Evolutionary conservation across 2,888 invertebrate species (phyloP).

Genomic region (Ectemnius lituratus): DNA sequence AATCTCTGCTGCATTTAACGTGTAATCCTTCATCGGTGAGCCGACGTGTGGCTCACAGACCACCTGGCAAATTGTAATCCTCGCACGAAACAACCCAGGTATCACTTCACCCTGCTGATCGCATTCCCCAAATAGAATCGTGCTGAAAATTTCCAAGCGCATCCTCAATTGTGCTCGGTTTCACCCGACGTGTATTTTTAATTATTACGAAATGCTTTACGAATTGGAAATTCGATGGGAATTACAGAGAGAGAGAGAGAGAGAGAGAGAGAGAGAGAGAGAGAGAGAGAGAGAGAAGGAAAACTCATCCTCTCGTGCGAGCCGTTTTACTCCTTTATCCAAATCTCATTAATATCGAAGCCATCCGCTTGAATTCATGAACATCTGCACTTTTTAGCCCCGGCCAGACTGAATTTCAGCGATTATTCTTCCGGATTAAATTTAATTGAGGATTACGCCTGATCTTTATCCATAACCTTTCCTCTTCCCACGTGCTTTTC

Average conservation of each 20-base stretch:
- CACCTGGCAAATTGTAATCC: too few relatives aligned
- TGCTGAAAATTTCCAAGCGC: background rate
- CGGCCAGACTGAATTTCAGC: too few relatives aligned
- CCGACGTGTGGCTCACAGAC: slow-evolving; percentile 14
- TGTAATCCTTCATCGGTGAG: slow-evolving; percentile 33
- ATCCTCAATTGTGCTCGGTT: background rate
- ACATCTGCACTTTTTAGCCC: background rate
- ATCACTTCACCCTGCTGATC: background rate
- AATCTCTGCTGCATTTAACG: slow-evolving; percentile 38
- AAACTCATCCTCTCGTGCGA: background rate
- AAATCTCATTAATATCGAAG: slow-evolving; percentile 14
- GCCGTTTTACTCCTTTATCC: slow-evolving; percentile 4
- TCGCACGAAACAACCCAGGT: too few relatives aligned
- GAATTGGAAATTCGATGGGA: slow-evolving; percentile 10
- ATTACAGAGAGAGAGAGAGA: background rate
- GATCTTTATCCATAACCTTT: too few relatives aligned
- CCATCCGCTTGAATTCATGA: background rate
- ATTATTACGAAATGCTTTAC: slow-evolving; percentile 17
- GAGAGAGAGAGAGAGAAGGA: background rate
- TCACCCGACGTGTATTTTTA: slow-evolving; percentile 13
- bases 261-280: too few relatives aligned
- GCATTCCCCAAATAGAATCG: slow-evolving; percentile 11
- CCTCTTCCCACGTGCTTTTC: too few relatives aligned
- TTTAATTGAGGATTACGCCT: too few relatives aligned
- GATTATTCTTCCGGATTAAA: too few relatives aligned